These are phyloP conservation scores for Pipistrellus kuhlii DNA, from an alignment of 2,797 vertebrate genomes.

Conservation along the genomic window DNA sequence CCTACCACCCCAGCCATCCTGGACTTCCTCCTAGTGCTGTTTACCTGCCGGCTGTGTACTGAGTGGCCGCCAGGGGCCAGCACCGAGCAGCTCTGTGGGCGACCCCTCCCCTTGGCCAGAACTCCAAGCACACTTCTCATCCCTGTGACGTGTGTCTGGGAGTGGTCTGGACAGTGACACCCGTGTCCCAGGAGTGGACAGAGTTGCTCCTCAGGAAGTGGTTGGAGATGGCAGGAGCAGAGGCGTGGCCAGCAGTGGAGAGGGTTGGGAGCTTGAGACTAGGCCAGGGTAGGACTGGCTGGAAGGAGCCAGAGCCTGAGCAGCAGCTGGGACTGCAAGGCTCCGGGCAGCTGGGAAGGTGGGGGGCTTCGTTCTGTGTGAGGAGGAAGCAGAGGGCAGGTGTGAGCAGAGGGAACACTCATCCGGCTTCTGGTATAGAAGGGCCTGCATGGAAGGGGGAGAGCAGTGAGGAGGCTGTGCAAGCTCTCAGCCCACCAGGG, in stretches of 20 bases:
- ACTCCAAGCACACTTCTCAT: neutral
- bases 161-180: neutral
- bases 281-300: neutral
- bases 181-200: neutral
- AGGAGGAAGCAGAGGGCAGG: neutral
- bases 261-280: neutral
- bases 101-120: neutral
- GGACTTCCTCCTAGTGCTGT: accelerated
- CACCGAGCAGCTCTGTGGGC: neutral
- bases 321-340: neutral
- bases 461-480: neutral
- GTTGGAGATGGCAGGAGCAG: neutral
- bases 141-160: neutral
- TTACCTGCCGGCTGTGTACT: no score
- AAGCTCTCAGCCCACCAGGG: accelerated
- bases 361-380: neutral
- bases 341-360: neutral
- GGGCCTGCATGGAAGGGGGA: neutral
- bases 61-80: neutral
- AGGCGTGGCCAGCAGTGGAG: neutral
- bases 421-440: neutral
- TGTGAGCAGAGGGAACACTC: neutral
- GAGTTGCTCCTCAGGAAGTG: neutral
- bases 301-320: neutral
- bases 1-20: neutral